Base-by-base conservation (phyloP, 2,113 vertebrate species). In the Synodontis membranacea region DNA sequence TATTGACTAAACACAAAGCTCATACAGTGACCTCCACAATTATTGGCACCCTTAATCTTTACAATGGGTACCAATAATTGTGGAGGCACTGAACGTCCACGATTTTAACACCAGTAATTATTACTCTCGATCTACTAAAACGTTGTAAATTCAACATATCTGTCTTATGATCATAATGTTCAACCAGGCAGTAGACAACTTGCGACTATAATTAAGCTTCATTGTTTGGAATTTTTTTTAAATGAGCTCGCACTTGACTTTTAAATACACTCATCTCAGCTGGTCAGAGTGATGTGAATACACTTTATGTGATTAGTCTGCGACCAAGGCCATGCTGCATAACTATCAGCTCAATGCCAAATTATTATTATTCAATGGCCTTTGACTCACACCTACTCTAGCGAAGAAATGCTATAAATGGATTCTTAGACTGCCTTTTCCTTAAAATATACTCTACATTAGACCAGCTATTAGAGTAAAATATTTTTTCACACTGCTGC, bases 341-440 rank as follows among this genome's bases (percentile, higher is more conserved):
- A 82, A 79, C 25, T 52, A 54, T 82, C 46, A 52, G 68, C 56
- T 76, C 72, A 37, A 81, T 46, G 31, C 34, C 52, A 84, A 66
- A 74, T 75, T 48, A 84, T 72, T 70, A 74, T n/a, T n/a, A 88
- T 84, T 84, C 80, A 70, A 68, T 76, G 58, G 42, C 48, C 48
- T 72, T 62, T 82, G 82, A 88, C 84, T 89, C 86, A 89, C 31
- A 64, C 75, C 62, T 60, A 75, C 42, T 75, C 52, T 86, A 82
- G 54, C 70, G 79, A 37, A 58, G 78, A 84, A 75, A 64, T 60
- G 72, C 44, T 82, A 46, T 44, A 56, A 74, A 82, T 70, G n/a
- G 76, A 19, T 56, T 11, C 25, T 75, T 28, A 86, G 39, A 68
- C 37, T 56, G 54, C 25, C 44, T 83, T 37, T 83, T 83, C 78